Evolutionary conservation across 1,140 invertebrate genomes (phyloP), one percentile per base, ranked within the genome.

Genomic region (Eriosoma lanigerum): DNA sequence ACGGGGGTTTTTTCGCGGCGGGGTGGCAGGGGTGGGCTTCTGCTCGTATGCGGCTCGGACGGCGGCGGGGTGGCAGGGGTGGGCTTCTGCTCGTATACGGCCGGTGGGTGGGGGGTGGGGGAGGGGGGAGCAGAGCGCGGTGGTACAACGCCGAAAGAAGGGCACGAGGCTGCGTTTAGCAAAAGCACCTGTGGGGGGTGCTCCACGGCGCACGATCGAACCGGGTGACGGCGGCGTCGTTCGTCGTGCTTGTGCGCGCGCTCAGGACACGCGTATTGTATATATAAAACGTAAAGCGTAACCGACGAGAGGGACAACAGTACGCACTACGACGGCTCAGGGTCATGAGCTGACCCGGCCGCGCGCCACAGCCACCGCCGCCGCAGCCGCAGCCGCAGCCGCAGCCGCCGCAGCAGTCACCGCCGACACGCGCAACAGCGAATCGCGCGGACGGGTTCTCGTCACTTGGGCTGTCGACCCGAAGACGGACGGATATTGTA

Each of bases 111-210:
- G 12, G 0, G 44, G 19, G 9, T 21, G 19, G 13, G 26, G 50
- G 24, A 78, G 56, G 52, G 10, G 17, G 56, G 70, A 46, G 9
- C n/a, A 26, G n/a, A 4, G 46, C 44, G 24, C 21, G 17, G 44
- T 15, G 60, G 44, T 6, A 52, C 73, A 29, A 29, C 38, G 44
- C 66, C n/a, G 58, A 24, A 80, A 38, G 38, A 72, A 38, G 50
- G 70, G 75, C 56, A 60, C 38, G 52, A 48, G 64, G 54, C 32
- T 72, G 60, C 52, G 50, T 50, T 46, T 62, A 56, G 60, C 46
- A 70, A 82, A 54, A 80, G 73, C 54, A 64, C 62, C 64, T 76
- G 73, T 76, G 56, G 76, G 73, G 62, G 56, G 76, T 76, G 64
- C 58, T 21, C 73, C 58, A 48, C 54, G 64, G 58, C 54, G 72